These are phyloP conservation scores for Drosophila sp. DNA, from an alignment of 1,140 invertebrate genomes.

Conservation along the genomic window DNA sequence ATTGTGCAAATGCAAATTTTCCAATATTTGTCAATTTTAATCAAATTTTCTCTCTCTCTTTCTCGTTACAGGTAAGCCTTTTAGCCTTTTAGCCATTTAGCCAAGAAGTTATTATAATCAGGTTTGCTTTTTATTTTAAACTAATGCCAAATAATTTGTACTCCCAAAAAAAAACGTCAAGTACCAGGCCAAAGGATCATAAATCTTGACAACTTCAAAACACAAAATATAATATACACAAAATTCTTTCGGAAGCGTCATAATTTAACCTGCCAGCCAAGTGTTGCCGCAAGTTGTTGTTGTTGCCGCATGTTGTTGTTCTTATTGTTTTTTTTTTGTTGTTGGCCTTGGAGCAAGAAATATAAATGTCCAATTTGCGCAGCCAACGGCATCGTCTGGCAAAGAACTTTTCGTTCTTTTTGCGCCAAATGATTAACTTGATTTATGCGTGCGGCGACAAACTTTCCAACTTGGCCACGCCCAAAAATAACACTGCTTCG, in stretches of 20 bases:
- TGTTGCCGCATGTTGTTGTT: constrained; percentile 6
- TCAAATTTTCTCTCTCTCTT: constrained; percentile 41
- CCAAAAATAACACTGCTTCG: constrained; percentile 16
- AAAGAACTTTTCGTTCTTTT: constrained; percentile 34
- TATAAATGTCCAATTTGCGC: constrained; percentile 81
- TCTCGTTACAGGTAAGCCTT: constrained; percentile 66
- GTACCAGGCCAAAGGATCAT: constrained; percentile 1
- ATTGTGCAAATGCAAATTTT: constrained; percentile 48
- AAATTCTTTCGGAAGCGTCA: constrained; percentile 35
- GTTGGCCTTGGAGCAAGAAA: constrained; percentile 50
- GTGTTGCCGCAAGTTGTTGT: neutral
- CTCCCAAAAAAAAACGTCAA: neutral
- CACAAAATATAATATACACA: constrained; percentile 8
- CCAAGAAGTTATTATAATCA: neutral
- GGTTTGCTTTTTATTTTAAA: constrained; percentile 1
- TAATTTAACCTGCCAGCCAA: constrained; percentile 43
- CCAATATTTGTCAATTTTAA: constrained; percentile 42
- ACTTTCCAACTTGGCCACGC: constrained; percentile 46
- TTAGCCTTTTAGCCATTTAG: neutral
- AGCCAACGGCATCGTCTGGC: constrained; percentile 44
- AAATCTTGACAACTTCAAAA: constrained; percentile 13
- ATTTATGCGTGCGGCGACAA: constrained; percentile 79
- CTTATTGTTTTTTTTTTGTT: constrained; percentile 27
- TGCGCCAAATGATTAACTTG: constrained; percentile 78
- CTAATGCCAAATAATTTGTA: constrained; percentile 1